Conservation (phyloP, 2,797 vertebrate species). For the Sphenodon punctatus region DNA sequence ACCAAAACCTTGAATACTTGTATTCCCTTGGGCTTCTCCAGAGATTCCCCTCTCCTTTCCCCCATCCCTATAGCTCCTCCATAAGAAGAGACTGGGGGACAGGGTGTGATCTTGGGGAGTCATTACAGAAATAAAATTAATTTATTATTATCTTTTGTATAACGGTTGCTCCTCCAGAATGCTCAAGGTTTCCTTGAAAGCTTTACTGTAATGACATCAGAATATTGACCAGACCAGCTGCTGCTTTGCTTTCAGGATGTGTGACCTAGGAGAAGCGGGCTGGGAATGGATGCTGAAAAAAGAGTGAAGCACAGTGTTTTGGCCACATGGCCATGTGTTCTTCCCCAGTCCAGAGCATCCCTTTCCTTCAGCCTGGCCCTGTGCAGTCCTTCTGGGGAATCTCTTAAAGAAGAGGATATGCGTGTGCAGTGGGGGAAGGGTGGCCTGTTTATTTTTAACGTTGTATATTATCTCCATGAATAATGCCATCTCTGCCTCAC, state of each 20-base stretch:
- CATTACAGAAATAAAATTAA: too few relatives aligned
- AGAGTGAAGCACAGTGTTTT: background rate
- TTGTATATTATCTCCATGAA: slow-evolving; percentile 53
- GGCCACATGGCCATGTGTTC: rapidly evolving
- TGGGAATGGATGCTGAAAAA: background rate
- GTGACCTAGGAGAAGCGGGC: background rate
- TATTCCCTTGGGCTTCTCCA: background rate
- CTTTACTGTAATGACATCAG: background rate
- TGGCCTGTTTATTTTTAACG: slow-evolving; percentile 56
- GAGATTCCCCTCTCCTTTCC: background rate
- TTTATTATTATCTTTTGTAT: too few relatives aligned
- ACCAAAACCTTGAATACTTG: rapidly evolving
- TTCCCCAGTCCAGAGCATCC: background rate
- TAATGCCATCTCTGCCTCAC: slow-evolving; percentile 60
- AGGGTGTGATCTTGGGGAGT: too few relatives aligned
- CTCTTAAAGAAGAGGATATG: slow-evolving; percentile 32
- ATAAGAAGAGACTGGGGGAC: too few relatives aligned
- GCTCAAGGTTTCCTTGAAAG: background rate
- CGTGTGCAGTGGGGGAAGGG: slow-evolving; percentile 20
- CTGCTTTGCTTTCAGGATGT: background rate
- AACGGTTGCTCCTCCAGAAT: too few relatives aligned
- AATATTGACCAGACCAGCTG: background rate
- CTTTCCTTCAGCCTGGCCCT: rapidly evolving
- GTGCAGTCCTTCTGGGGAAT: background rate
- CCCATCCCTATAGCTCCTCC: background rate